Conservation (phyloP, 1,140 invertebrate genomes). For the Eurosta solidaginis region DNA sequence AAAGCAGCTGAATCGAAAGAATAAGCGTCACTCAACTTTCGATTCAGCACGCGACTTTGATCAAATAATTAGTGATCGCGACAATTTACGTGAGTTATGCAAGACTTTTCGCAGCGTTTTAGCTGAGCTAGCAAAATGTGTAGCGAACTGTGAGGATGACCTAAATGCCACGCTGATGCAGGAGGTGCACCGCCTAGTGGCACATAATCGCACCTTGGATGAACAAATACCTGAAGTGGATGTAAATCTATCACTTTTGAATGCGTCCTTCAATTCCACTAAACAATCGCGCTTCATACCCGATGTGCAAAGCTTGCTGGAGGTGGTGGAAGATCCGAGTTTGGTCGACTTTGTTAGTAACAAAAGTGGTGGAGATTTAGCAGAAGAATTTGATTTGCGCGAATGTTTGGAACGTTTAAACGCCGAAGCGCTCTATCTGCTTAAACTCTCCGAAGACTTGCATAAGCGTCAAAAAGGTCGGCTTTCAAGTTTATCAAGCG, state of each 20-base stretch:
- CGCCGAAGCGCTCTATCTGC: slow-evolving; percentile 69
- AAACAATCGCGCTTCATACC: slow-evolving; percentile 66
- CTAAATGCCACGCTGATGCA: slow-evolving; percentile 73
- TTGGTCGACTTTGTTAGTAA: slow-evolving; percentile 54
- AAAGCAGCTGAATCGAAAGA: slow-evolving; percentile 60
- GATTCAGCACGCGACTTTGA: slow-evolving; percentile 64
- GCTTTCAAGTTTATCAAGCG: slow-evolving; percentile 16
- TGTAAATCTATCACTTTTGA: slow-evolving; percentile 40
- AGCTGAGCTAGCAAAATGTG: slow-evolving; percentile 71
- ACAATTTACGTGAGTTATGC: slow-evolving; percentile 55
- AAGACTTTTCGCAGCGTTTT: slow-evolving; percentile 61
- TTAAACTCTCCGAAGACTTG: slow-evolving; percentile 64
- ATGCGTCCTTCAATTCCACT: slow-evolving; percentile 40
- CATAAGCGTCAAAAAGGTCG: slow-evolving; percentile 32
- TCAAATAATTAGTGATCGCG: slow-evolving; percentile 63
- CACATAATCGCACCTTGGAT: slow-evolving; percentile 47
- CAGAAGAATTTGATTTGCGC: slow-evolving; percentile 64
- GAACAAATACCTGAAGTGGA: slow-evolving; percentile 44
- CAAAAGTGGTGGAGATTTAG: slow-evolving; percentile 52
- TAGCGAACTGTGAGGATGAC: slow-evolving; percentile 75
- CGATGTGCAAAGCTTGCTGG: slow-evolving; percentile 67
- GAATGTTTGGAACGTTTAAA: slow-evolving; percentile 69
- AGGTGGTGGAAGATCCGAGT: slow-evolving; percentile 55
- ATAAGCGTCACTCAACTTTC: slow-evolving; percentile 64
- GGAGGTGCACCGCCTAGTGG: slow-evolving; percentile 61